Base-by-base conservation (phyloP, 2,797 vertebrate genomes). In the Borostomias antarcticus region DNA sequence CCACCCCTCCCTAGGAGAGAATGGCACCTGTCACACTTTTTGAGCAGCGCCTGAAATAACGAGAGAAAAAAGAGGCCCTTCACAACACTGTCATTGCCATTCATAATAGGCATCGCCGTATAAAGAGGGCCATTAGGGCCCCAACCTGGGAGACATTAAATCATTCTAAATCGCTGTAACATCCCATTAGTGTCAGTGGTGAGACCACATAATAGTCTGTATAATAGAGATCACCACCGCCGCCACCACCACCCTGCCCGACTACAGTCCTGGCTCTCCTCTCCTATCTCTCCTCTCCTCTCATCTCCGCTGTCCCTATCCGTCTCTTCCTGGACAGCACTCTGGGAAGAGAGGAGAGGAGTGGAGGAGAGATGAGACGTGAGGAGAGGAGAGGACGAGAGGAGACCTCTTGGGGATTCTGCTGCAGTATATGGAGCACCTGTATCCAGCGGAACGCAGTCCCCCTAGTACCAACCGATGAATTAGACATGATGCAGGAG, bases 121-220 rank as follows among this genome's bases (percentile, higher is more conserved):
- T 96, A 96, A 98, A 97, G 95, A 95, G 94, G 94, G 93, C 95
- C 95, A 96, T 98, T 97, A 97, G 94, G 94, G 94, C 94, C 88
- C 94, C 94, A 96, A 96, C 96, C 95, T 97, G 95, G 95, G 95
- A 97, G 94, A 96, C 95, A 98, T 99, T 98, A 99, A 98, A 99
- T 98, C 95, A 97, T 96, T 98, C 94, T 96, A 97, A 98, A 98
- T 95, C 94, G 90, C 95, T 98, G 95, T 96, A 98, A 98, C 95
- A 97, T 98, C 96, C 97, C 95, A 99, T 99, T 98, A 98, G 95
- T 95, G 95, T 98, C 96, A 96, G 94, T 95, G 93, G 93, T 93
- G 93, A 95, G 94, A 94, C 94, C 94, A 95, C 94, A 95, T 98
- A 96, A 96, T 97, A 95, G 95, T 94, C 94, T 93, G 94, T 95